Evolutionary conservation across 2,797 vertebrate genomes (phyloP).

Genomic region (Cetoscarus ocellatus): DNA sequence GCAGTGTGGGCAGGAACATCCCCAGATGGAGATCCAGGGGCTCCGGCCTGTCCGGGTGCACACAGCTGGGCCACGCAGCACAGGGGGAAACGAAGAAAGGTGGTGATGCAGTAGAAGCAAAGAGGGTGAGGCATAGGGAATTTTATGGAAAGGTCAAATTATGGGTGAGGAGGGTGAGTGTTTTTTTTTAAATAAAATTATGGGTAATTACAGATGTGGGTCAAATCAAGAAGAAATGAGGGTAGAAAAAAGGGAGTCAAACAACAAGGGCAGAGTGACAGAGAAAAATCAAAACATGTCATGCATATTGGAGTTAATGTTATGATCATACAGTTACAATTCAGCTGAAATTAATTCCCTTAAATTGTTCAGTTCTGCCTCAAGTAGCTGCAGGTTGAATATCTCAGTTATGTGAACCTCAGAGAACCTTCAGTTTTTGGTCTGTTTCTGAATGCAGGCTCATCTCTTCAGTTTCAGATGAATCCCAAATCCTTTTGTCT

Average conservation of each 20-base stretch:
- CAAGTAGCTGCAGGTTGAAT: not conserved
- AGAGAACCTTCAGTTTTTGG: too few species aligned
- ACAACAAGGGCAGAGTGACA: conserved; percentile 31
- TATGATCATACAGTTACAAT: conserved; percentile 21
- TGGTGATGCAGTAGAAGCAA: conserved; percentile 21
- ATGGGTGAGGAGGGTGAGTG: conserved; percentile 1
- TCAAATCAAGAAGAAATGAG: conserved; percentile 1
- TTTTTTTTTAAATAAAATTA: not conserved
- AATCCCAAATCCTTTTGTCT: too few species aligned
- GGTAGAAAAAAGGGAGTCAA: conserved; percentile 11
- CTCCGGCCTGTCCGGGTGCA: conserved; percentile 89
- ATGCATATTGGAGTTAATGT: conserved; percentile 51
- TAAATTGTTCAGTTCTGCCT: not conserved
- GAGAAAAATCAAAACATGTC: conserved; percentile 54
- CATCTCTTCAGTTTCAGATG: not conserved
- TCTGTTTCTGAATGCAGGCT: not conserved
- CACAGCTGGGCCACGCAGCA: conserved; percentile 84
- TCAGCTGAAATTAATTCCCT: conserved; percentile 4
- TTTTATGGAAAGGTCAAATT: conserved; percentile 6
- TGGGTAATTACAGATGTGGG: conserved; percentile 14
- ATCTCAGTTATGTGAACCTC: not conserved
- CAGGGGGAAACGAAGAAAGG: conserved; percentile 32
- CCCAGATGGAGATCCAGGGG: conserved; percentile 97
- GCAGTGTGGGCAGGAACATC: conserved; percentile 98
- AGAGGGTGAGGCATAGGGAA: not conserved